Conservation (phyloP, 2,113 vertebrate genomes). For the Panthera uncia region DNA sequence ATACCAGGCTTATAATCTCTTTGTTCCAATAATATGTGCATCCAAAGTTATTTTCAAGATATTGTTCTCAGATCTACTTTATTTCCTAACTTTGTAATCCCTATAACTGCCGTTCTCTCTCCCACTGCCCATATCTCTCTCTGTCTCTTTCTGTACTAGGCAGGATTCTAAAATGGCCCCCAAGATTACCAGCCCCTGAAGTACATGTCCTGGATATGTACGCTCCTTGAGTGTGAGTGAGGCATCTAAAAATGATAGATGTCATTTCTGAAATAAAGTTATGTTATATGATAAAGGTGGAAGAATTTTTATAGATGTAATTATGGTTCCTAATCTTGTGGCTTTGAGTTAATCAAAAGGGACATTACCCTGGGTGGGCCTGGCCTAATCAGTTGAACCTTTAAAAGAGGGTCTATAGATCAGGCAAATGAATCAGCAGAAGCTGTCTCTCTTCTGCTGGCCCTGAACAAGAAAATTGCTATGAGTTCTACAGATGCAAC, state of each 20-base stretch:
- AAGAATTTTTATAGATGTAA: background rate
- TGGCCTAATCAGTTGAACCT: background rate
- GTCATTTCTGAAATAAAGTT: background rate
- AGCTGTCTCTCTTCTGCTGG: background rate
- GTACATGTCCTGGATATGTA: background rate
- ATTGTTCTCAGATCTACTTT: background rate
- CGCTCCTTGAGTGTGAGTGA: background rate
- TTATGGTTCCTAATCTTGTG: background rate
- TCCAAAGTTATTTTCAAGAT: slow-evolving; percentile 17
- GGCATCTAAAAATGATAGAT: background rate
- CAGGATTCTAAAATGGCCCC: background rate
- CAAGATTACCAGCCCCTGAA: background rate
- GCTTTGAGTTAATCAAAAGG: background rate
- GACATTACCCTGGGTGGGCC: background rate
- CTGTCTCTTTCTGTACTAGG: background rate
- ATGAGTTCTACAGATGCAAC: background rate
- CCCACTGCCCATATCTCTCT: background rate
- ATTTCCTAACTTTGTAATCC: background rate
- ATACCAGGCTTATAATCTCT: background rate
- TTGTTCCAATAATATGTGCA: background rate
- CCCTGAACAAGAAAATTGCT: background rate
- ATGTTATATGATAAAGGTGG: background rate
- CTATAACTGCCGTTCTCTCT: background rate
- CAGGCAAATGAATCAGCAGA: background rate
- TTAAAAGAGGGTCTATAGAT: background rate